phyloP scores from a whole-genome alignment of 2,888 invertebrate genomes.

The Lepidocyrtoides sp. region DNA sequence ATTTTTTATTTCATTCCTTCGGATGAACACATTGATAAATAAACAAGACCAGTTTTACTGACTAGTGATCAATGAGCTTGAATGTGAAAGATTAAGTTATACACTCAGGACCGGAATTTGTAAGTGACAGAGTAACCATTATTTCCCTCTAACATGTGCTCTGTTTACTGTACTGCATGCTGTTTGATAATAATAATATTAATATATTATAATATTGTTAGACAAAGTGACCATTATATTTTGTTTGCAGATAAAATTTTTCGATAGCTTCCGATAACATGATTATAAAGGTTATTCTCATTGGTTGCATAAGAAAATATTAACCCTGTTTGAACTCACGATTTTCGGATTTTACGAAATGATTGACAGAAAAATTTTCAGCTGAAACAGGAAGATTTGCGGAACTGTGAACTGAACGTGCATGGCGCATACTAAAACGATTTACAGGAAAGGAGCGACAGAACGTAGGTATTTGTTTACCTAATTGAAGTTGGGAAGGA shows the following conservation, averaged over 20 bases:
- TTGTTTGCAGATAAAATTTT: neutral
- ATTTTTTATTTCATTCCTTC: neutral
- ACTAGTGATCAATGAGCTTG: slow-evolving; percentile 66
- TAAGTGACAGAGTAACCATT: slow-evolving; percentile 62
- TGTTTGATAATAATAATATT: neutral
- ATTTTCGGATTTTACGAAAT: slow-evolving; percentile 5
- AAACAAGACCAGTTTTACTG: slow-evolving; percentile 67
- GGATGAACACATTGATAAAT: slow-evolving; percentile 48
- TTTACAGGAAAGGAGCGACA: neutral
- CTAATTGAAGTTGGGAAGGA: neutral
- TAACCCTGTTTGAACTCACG: slow-evolving; percentile 37
- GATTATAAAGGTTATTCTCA: neutral
- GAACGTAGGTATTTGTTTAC: neutral
- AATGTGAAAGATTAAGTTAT: slow-evolving; percentile 74
- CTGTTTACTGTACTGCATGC: neutral
- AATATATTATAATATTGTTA: neutral
- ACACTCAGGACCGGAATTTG: slow-evolving; percentile 34
- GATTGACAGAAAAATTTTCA: slow-evolving; percentile 21
- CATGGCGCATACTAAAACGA: neutral
- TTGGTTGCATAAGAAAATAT: neutral
- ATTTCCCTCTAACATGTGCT: slow-evolving; percentile 14
- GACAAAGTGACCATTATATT: neutral
- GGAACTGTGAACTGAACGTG: slow-evolving; percentile 35
- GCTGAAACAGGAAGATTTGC: slow-evolving; percentile 19
- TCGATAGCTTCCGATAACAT: slow-evolving; percentile 15